Evolutionary conservation across 2,797 vertebrate genomes (phyloP), one percentile per base, ranked within the genome.

Genomic region (Falco peregrinus): DNA sequence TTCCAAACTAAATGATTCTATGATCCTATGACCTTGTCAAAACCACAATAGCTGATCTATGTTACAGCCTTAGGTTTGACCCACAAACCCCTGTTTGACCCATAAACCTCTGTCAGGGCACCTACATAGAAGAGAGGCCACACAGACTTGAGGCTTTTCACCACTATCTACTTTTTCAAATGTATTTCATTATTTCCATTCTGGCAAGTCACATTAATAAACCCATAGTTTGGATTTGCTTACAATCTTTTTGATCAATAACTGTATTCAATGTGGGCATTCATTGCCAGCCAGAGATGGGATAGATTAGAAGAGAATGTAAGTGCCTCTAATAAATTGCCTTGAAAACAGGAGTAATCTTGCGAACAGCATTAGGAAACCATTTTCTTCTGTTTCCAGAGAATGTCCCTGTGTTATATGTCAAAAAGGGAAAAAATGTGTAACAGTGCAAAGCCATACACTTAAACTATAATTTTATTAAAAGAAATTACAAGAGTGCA

Each of bases 161-260:
- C 45, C 57, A 61, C 37, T 43, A 43, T 8, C 56, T 59, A 17
- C 37, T 85, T 76, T 70, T 75, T 89, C 70, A 90, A 94, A 87
- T 51, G 12, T 56, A 77, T 89, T 87, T 87, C 17, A 33, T 91
- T 92, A 82, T 86, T 69, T 90, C 71, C 24, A 6, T 68, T 57
- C 18, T 21, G 67, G 54, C 33, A 87, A 90, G 25, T 60, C 3
- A 45, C 68, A 89, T 86, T 93, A 81, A 94, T 68, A 94, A 95
- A 87, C n/a, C 10, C 53, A 6, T 84, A 63, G 39, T 84, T 96
- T 93, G 81, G 48, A 65, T 77, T 88, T 57, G 77, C 91, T 96
- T 89, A 93, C 61, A 78, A 56, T 39, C 25, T 24, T 88, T 67
- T 87, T 65, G 50, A 92, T 96, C 89, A 86, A 81, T 78, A 95